Evolutionary conservation across 1,140 invertebrate species (phyloP).

Genomic region (Antheraea pernyi): DNA sequence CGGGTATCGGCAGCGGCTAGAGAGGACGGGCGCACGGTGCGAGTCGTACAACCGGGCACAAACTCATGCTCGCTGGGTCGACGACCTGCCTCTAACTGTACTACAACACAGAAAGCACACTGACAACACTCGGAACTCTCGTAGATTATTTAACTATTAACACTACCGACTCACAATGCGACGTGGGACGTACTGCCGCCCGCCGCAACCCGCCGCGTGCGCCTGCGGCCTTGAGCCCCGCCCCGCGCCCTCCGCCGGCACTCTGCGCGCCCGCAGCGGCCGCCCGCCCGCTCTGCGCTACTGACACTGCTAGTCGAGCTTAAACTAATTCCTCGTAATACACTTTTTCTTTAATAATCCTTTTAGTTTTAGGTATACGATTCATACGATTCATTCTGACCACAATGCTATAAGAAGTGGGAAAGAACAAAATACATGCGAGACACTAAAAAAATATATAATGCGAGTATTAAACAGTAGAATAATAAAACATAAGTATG

Average conservation of each 20-base stretch:
- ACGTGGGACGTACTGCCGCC: slow-evolving; percentile 41
- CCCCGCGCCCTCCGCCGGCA: slow-evolving; percentile 20
- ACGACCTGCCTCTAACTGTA: slow-evolving; percentile 59
- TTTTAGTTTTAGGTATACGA: too few species aligned
- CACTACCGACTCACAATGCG: slow-evolving; percentile 22
- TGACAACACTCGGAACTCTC: slow-evolving; percentile 13
- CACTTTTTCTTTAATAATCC: too few species aligned
- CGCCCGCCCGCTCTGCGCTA: slow-evolving; percentile 17
- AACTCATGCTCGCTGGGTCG: slow-evolving; percentile 66
- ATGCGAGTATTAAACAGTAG: too few species aligned
- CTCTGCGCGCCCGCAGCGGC: slow-evolving; percentile 40
- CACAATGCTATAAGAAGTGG: too few species aligned
- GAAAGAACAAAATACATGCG: too few species aligned
- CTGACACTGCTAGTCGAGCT: neutral
- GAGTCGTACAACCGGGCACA: slow-evolving; percentile 35
- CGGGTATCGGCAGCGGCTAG: slow-evolving; percentile 40
- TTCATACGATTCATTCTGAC: too few species aligned
- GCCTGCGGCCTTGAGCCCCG: slow-evolving; percentile 62
- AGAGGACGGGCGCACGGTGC: slow-evolving; percentile 31
- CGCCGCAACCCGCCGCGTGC: slow-evolving; percentile 43
- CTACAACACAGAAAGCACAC: slow-evolving; percentile 39
- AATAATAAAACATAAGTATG: too few species aligned
- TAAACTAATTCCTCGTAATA: too few species aligned
- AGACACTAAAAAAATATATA: too few species aligned
- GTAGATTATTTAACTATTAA: slow-evolving; percentile 18